Conservation (phyloP, 2,797 vertebrate genomes). For the Myripristis jacobus region DNA sequence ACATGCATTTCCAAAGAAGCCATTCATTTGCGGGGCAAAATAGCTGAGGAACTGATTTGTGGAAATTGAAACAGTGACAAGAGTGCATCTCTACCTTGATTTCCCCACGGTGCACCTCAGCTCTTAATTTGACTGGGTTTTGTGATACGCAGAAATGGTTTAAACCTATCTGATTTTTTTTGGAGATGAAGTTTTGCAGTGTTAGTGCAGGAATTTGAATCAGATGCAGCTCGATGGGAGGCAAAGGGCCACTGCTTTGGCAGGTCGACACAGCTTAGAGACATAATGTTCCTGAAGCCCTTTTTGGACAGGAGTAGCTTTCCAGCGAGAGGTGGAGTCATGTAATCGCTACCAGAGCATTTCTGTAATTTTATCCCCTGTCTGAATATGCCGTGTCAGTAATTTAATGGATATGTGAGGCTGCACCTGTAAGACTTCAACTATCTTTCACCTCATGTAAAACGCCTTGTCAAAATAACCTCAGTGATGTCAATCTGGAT, state of each 20-base stretch:
- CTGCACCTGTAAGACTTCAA: too few relatives aligned
- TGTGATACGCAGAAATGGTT: conserved; percentile 17
- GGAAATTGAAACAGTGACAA: background rate
- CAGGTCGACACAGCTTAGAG: conserved; percentile 3
- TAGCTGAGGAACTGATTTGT: background rate
- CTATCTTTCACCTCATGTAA: too few relatives aligned
- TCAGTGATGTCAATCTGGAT: too few relatives aligned
- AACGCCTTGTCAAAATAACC: too few relatives aligned
- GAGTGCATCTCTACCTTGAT: conserved; percentile 24
- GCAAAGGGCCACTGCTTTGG: conserved; percentile 13
- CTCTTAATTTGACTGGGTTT: conserved; percentile 26
- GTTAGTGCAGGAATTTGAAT: conserved; percentile 22
- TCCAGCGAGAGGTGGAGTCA: too few relatives aligned
- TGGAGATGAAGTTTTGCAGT: conserved; percentile 11
- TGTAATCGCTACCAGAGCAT: too few relatives aligned
- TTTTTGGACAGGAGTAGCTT: too few relatives aligned
- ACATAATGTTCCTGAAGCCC: background rate
- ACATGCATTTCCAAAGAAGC: background rate
- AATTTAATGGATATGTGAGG: too few relatives aligned
- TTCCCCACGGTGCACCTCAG: conserved; percentile 7
- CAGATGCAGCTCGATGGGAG: conserved; percentile 1
- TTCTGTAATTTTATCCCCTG: too few relatives aligned
- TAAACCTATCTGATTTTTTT: conserved; percentile 22
- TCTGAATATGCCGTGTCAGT: too few relatives aligned
- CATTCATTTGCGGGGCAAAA: background rate